Evolutionary conservation across 2,888 invertebrate species (phyloP), one percentile per base, ranked within the genome.

Genomic region (Agonopterix heracliana): DNA sequence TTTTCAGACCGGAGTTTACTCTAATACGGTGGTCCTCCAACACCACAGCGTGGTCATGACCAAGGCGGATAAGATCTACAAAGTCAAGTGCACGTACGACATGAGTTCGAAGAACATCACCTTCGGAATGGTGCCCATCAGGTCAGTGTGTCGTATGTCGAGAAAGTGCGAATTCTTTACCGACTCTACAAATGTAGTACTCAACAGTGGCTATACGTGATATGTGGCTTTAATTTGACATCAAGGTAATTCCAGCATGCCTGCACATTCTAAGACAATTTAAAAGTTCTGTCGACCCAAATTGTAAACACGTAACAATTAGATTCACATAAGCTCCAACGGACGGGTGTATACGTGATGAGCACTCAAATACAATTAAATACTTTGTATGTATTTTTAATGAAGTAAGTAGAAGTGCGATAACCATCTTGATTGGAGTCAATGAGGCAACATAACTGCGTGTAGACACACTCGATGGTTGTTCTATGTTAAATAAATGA

Each of bases 11-110:
- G 97, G 97, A 48, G 95, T 97, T 43, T 97, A 97, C 82, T 96
- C 96, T 46, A 97, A 97, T 81, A 97, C 97, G 0, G 96, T 97
- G 17, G 97, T 97, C 8, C 91, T 97, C 14, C 97, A 97, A 81
- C 97, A 97, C 73, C 97, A 97, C 84, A 97, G 96, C 75, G 96
- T 97, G 26, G 97, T 97, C 36, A 97, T 97, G 96, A 97, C 97
- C 49, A 97, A 97, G 80, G 97, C 97, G 3, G 97, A 97, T 78
- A 97, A 97, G 81, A 97, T 97, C 75, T 97, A 97, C 91, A 97
- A 97, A 89, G 96, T 97, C 52, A 96, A 97, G 78, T 97, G 97
- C 75, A 97, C 97, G 5, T 97, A 97, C 81, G 97, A 97, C 78
- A 97, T 97, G 95, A 96, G 96, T 59, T 96, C 97, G 13, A 96